Evolutionary conservation across 1,140 invertebrate species (phyloP).

Genomic region (Lethrus apterus): DNA sequence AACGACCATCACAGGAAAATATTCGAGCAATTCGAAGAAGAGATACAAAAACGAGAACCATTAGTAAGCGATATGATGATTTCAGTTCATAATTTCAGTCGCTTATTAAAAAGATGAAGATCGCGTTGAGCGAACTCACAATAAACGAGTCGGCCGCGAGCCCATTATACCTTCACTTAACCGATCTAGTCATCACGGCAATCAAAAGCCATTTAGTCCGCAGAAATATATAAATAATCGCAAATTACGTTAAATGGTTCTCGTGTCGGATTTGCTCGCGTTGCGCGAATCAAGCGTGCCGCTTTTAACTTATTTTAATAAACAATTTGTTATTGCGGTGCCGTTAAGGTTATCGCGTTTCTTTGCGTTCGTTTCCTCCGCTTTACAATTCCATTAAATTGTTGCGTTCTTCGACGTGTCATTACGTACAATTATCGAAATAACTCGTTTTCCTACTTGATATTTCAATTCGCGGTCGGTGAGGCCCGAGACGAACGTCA

Average conservation of each 20-base stretch:
- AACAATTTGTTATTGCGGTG: conserved; percentile 4
- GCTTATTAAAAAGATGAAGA: too few relatives aligned
- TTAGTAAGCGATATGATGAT: too few relatives aligned
- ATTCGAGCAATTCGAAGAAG: too few relatives aligned
- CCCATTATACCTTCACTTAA: conserved; percentile 5
- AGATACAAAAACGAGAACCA: too few relatives aligned
- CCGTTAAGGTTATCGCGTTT: neutral
- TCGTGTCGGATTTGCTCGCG: conserved; percentile 9
- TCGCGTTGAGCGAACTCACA: too few relatives aligned
- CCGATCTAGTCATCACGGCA: conserved; percentile 8
- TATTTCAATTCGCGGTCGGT: neutral
- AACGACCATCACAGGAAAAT: too few relatives aligned
- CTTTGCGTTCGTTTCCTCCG: conserved; percentile 1
- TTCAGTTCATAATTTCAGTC: too few relatives aligned
- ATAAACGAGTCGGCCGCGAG: too few relatives aligned
- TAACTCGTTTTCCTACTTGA: conserved; percentile 2
- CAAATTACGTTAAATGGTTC: conserved; percentile 6
- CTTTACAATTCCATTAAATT: neutral
- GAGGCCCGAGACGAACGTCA: neutral
- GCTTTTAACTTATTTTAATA: conserved; percentile 14
- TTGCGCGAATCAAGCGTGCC: conserved; percentile 4
- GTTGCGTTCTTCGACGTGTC: conserved; percentile 2
- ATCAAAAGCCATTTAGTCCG: conserved; percentile 6
- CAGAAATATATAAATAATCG: conserved; percentile 10
- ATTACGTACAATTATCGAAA: conserved; percentile 1